Base-by-base conservation (phyloP, 1,140 invertebrate genomes). In the Pseudomyrmex cubaensis region DNA sequence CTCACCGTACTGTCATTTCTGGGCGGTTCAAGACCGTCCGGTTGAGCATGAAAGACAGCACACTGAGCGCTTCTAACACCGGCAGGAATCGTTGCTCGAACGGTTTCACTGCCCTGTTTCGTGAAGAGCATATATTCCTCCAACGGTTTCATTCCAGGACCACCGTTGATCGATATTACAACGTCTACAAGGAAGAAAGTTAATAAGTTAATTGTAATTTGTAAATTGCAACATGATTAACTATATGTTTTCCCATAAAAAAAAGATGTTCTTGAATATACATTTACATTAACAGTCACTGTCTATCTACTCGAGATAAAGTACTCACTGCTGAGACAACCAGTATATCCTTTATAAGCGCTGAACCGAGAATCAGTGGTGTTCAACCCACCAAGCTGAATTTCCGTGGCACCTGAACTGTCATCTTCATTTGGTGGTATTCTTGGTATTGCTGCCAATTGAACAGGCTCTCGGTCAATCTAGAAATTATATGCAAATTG, bases 71-170 rank as follows among this genome's bases (percentile, higher is more conserved):
- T 97, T 88, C 97, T 94, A 1, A 98, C 96, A n/a, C 97, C 97
- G 82, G 97, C 97, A 1, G 97, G 96, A 92, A 97, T 97, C 15
- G 97, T 97, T 4, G 97, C 97, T 77, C 97, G 96, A 17, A 98
- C 97, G 63, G 97, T 97, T 90, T 97, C 97, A 66, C 97, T 96
- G 63, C 96, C 97, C 50, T 96, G 96, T 88, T 97, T 97, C 2
- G 96, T 97, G 92, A 97, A 98, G 7, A 97, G 93, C 97, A 98
- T 98, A 91, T 98, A 98, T 90, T 98, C 97, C 93, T 98, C 97
- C 59, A 98, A 92, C 4, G 97, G 97, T 89, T 97, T 97, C 97
- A 98, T 98, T 5, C 89, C 92, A 67, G 95, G 95, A 52, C 96
- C 95, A 75, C 96, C 96, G 89, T 98, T 97, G 74, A 98, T 96